These are phyloP conservation scores for Xenotilapia flavipinnis DNA, from an alignment of 2,113 vertebrate genomes.

Conservation along the genomic window DNA sequence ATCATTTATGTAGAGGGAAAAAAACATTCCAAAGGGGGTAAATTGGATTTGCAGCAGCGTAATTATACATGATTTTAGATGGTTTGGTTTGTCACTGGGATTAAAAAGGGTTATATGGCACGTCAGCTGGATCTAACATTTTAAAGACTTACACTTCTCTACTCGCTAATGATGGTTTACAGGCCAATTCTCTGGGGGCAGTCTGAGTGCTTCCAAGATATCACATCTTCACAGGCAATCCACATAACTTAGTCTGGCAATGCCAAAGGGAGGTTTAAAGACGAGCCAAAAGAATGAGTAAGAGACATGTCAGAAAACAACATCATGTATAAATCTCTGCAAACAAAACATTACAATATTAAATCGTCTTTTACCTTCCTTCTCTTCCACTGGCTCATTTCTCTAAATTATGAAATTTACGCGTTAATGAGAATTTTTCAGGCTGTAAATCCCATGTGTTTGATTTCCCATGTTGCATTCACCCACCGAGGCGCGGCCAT, in stretches of 20 bases:
- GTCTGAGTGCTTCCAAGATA: constrained; percentile 62
- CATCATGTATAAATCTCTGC: constrained; percentile 40
- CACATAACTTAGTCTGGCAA: constrained; percentile 66
- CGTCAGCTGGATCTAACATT: constrained; percentile 64
- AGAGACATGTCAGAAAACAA: constrained; percentile 56
- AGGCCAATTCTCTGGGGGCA: constrained; percentile 67
- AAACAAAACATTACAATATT: constrained; percentile 41
- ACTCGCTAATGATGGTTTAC: constrained; percentile 71
- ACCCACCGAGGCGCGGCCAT: background rate
- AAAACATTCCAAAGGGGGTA: constrained; percentile 42
- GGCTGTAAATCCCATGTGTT: background rate
- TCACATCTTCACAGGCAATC: constrained; percentile 62
- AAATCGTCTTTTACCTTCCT: constrained; percentile 24
- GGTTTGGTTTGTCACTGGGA: constrained; percentile 67
- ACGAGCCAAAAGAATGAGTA: constrained; percentile 47
- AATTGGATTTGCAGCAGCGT: constrained; percentile 56
- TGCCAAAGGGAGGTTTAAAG: constrained; percentile 61
- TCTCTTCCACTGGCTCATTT: background rate
- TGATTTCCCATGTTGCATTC: background rate
- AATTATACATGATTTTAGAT: constrained; percentile 66
- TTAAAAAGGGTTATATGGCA: constrained; percentile 57
- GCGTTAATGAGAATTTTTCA: background rate
- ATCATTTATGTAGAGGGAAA: constrained; percentile 52
- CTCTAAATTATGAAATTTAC: constrained; percentile 7
- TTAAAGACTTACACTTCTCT: constrained; percentile 62